A percentile compares a stretch with the other conserved stretches of the same genome.
Conservation (phyloP, 2,888 invertebrate species). For the Euplexia lucipara region DNA sequence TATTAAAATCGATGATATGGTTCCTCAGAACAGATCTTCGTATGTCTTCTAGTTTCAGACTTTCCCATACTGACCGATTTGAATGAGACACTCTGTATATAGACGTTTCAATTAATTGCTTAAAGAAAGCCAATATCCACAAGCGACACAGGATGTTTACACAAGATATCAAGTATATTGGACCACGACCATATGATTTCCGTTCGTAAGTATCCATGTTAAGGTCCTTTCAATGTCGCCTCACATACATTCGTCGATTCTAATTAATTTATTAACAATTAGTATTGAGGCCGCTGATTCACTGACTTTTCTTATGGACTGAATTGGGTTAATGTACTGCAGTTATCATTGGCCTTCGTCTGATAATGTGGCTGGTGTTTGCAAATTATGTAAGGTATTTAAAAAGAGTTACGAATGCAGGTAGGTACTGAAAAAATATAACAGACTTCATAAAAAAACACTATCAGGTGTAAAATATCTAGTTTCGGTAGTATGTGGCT, state of each 20-base stretch:
- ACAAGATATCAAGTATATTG: slow-evolving; percentile 67
- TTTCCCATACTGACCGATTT: too few relatives aligned
- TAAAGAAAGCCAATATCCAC: slow-evolving; percentile 67
- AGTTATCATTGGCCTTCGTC: slow-evolving; percentile 53
- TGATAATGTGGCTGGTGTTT: slow-evolving; percentile 20
- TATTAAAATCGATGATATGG: too few relatives aligned
- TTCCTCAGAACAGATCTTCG: too few relatives aligned
- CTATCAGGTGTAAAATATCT: too few relatives aligned
- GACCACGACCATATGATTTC: slow-evolving; percentile 62
- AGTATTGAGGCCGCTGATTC: slow-evolving; percentile 57
- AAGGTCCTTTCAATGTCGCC: slow-evolving; percentile 76
- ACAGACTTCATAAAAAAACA: too few relatives aligned
- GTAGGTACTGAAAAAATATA: too few relatives aligned
- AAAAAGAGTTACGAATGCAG: neutral
- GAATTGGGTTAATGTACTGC: slow-evolving; percentile 60
- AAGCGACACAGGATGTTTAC: slow-evolving; percentile 74
- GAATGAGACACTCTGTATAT: too few relatives aligned
- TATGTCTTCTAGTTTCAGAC: too few relatives aligned
- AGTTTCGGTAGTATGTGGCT: too few relatives aligned
- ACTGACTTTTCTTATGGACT: slow-evolving; percentile 35
- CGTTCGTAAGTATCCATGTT: slow-evolving; percentile 69
- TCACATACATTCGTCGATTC: slow-evolving; percentile 50
- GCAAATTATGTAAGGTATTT: slow-evolving; percentile 16
- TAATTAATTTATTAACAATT: slow-evolving; percentile 60
- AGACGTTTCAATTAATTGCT: slow-evolving; percentile 54